Evolutionary conservation across 2,797 vertebrate species (phyloP).

Genomic region (Macroramphosus scolopax): DNA sequence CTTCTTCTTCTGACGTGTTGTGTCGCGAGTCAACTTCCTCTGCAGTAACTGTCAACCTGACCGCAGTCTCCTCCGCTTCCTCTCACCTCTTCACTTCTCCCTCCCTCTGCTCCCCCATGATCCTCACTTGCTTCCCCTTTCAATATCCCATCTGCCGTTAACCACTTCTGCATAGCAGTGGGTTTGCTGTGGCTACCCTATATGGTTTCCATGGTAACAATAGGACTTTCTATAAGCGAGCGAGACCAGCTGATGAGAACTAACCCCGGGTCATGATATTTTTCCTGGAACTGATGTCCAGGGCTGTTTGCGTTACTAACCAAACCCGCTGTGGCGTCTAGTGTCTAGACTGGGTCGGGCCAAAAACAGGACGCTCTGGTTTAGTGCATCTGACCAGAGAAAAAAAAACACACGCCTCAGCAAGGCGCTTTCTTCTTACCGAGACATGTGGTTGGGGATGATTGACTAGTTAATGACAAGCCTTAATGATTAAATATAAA

Average conservation of each 20-base stretch:
- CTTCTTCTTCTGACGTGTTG: constrained; percentile 24
- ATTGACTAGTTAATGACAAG: not conserved
- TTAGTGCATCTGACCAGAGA: constrained; percentile 8
- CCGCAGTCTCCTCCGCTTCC: constrained; percentile 52
- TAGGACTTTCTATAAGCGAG: constrained; percentile 15
- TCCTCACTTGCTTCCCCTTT: constrained; percentile 56
- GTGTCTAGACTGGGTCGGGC: constrained; percentile 60
- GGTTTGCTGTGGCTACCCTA: constrained; percentile 38
- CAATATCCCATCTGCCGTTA: constrained; percentile 40
- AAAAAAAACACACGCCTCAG: constrained; percentile 4
- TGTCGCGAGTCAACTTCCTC: constrained; percentile 25
- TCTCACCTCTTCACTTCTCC: constrained; percentile 26
- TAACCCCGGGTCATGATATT: constrained; percentile 43
- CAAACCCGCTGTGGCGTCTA: constrained; percentile 46
- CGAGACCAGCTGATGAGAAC: constrained; percentile 48
- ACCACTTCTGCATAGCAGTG: constrained; percentile 54
- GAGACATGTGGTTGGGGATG: not conserved
- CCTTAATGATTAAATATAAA: not conserved
- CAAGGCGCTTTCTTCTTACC: not conserved
- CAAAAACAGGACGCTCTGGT: constrained; percentile 58
- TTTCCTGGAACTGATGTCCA: constrained; percentile 55
- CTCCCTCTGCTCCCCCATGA: not conserved
- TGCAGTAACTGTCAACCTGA: constrained; percentile 39
- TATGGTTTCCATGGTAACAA: constrained; percentile 49
- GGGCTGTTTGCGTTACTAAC: constrained; percentile 40